Base-by-base conservation (phyloP, 1,140 invertebrate species). In the Spodoptera litura region DNA sequence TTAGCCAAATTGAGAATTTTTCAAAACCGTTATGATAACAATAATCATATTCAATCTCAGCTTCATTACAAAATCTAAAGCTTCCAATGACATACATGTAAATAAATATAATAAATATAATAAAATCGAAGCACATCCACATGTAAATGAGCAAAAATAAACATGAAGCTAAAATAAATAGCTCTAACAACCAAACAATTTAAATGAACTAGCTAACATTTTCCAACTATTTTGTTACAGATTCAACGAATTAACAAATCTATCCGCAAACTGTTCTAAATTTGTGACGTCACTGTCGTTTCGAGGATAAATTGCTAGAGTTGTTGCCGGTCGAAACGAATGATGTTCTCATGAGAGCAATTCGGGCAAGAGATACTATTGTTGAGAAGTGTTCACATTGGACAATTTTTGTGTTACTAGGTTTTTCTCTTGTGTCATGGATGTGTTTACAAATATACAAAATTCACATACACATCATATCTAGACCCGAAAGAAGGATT, bases 191-290 rank as follows among this genome's bases (percentile, higher is more conserved):
- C 3, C 8, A 61, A 61, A 13, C 12, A 38, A 62, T 11, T n/a
- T 20, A 51, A 70, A 20, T 66, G 20, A 71, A 35, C 8, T 38
- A 10, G 31, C n/a, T 2, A 27, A 31, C 51, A 38, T 71, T 31
- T 53, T 52, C 2, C 25, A 73, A 73, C 55, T 49, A 73, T 73
- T 58, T 49, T 44, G 56, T 61, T 20, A 58, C 38, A 11, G 15
- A 73, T 73, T 44, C 11, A 25, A 20, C 38, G 13, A 73, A 73
- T 73, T 73, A 73, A 73, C 56, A 61, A 61, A 73, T 73, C 71
- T 51, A 73, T 59, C 11, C 31, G 20, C 71, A 73, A 73, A 58
- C 71, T 56, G 71, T 9, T 73, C n/a, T 73, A 61, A 73, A 73
- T 38, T 73, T 73, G 71, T 61, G 56, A 59, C 56, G 59, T 73